These are phyloP conservation scores for Trididemnum clinides DNA, from an alignment of 23 tunicate species.

Conservation along the genomic window DNA sequence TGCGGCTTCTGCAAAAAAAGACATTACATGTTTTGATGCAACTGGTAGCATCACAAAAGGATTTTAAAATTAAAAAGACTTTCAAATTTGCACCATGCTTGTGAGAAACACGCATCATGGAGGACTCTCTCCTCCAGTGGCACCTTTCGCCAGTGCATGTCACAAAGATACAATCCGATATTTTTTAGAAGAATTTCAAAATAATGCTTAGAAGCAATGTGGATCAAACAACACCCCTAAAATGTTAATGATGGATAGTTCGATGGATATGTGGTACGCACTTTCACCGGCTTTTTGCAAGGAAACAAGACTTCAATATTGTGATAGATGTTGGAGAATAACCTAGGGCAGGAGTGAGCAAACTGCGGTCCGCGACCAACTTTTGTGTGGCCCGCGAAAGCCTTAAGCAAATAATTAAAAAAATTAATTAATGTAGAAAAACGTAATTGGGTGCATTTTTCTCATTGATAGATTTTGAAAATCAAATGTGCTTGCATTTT, in stretches of 20 bases:
- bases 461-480: too few relatives aligned
- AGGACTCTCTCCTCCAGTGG: constrained; percentile 22
- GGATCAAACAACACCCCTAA: constrained; percentile 2
- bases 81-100: constrained; percentile 32
- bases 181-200: too few relatives aligned
- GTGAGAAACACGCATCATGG: constrained; percentile 31
- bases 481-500: too few relatives aligned
- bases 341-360: too few relatives aligned
- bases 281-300: not conserved
- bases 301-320: constrained; percentile 18
- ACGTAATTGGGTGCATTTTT: too few relatives aligned
- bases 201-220: too few relatives aligned
- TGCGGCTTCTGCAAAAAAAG: not conserved
- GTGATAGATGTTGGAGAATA: constrained; percentile 29
- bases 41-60: constrained; percentile 31
- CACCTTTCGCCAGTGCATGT: not conserved
- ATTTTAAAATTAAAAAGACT: not conserved
- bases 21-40: constrained; percentile 35
- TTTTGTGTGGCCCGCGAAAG: too few relatives aligned
- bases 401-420: too few relatives aligned
- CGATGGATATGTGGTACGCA: constrained; percentile 54
- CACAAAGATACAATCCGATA: constrained; percentile 38
- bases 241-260: constrained; percentile 46
- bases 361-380: too few relatives aligned
- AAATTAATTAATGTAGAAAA: too few relatives aligned